These are phyloP conservation scores for Tragulus kanchil DNA, from an alignment of 2,113 vertebrate genomes.

Conservation along the genomic window DNA sequence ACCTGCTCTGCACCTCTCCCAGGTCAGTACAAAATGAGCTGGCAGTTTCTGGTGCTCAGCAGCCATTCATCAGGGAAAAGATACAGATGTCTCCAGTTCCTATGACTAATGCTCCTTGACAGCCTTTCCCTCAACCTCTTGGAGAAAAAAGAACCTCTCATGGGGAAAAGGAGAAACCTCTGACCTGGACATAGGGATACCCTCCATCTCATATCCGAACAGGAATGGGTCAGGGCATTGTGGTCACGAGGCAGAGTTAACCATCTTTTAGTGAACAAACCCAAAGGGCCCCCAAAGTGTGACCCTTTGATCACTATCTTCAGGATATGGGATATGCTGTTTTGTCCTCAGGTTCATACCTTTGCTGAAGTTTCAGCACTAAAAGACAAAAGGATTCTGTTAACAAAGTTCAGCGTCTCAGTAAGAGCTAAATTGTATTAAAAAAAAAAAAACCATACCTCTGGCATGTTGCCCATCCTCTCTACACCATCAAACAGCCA, in stretches of 20 bases:
- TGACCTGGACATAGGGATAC: neutral
- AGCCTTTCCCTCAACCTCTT: neutral
- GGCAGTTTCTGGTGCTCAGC: neutral
- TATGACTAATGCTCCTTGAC: neutral
- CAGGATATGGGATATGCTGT: neutral
- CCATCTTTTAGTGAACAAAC: neutral
- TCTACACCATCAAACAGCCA: neutral
- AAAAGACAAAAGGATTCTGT: neutral
- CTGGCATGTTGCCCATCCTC: neutral
- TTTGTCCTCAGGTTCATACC: neutral
- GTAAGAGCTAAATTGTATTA: neutral
- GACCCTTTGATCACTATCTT: neutral
- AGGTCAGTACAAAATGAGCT: neutral
- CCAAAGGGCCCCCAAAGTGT: neutral
- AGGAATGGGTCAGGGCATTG: neutral
- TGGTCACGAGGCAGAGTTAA: neutral
- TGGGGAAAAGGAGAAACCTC: neutral
- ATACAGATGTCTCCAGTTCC: neutral
- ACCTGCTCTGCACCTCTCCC: neutral
- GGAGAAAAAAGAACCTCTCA: neutral
- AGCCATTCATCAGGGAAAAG: neutral
- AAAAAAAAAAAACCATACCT: neutral
- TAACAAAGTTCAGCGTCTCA: neutral
- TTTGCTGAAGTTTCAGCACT: neutral
- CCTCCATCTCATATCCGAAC: neutral